Evolutionary conservation across 1,140 invertebrate species (phyloP), one percentile per base, ranked within the genome.

Genomic region (Spodoptera litura): DNA sequence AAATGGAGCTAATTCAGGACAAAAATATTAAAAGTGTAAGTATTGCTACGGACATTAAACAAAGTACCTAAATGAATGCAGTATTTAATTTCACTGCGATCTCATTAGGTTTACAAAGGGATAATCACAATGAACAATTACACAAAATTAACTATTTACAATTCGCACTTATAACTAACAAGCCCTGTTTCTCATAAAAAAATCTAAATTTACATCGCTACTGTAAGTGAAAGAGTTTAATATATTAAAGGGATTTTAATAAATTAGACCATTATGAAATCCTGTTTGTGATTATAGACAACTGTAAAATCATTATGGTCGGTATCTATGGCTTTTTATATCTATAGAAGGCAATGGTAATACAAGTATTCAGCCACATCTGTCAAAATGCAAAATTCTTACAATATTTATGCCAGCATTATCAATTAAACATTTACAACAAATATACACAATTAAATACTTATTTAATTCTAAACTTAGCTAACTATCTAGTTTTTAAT

Each of bases 341-440:
- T 49, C 55, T 15, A 44, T 61, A 49, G 8, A 64, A 62, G 61
- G 64, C 64, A 68, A 68, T 53, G 64, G 49, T 68, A 68, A 25
- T 68, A 68, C 61, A 52, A 52, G 13, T 51, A 68, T 68, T 68
- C 44, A 27, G 44, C 64, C 49, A 52, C 38, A 49, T 52, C 49
- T 68, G 44, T 52, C 70, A 72, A 13, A 71, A 53, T n/a, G 10
- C 15, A 20, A 56, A 38, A 56, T 20, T 27, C 56, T 58, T 38
- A 13, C 11, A 56, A 53, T 52, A 15, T 64, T 44, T 64, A 76
- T 64, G 49, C 53, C 59, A 20, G 44, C 49, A 81, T 79, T 81
- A 61, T 73, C 58, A 58, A 73, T 61, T 56, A 79, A 84, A 90
- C 85, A 90, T 89, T 88, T 88, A 87, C 88, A 88, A 85, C 84